Conservation (phyloP, 2,888 invertebrate genomes). For the Zygaena filipendulae region DNA sequence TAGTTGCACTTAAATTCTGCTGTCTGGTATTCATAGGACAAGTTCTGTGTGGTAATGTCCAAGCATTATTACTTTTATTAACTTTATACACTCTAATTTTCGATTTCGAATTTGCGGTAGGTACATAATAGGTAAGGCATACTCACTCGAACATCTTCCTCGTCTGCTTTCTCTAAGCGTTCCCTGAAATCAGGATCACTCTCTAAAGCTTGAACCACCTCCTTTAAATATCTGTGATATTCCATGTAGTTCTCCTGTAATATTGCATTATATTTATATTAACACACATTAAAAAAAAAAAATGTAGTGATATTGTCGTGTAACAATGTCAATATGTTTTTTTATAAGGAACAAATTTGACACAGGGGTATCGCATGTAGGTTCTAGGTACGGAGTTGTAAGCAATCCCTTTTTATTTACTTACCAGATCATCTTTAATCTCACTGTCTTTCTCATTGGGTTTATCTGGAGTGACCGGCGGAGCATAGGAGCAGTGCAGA, state of each 20-base stretch:
- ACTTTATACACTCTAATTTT: too few relatives aligned
- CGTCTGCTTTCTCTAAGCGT: constrained; percentile 83
- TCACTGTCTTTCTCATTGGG: constrained; percentile 51
- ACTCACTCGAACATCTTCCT: constrained; percentile 84
- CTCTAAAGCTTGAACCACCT: constrained; percentile 91
- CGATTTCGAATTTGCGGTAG: too few relatives aligned
- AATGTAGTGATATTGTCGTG: constrained; percentile 1
- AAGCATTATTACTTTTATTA: too few relatives aligned
- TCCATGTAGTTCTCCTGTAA: constrained; percentile 71
- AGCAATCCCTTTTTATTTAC: too few relatives aligned
- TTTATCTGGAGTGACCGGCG: constrained; percentile 67
- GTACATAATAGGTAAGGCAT: too few relatives aligned
- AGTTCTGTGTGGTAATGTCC: too few relatives aligned
- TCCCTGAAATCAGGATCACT: constrained; percentile 86
- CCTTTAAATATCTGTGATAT: constrained; percentile 89
- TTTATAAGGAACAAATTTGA: too few relatives aligned
- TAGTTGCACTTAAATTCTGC: too few relatives aligned
- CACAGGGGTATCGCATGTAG: too few relatives aligned
- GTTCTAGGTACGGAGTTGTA: too few relatives aligned
- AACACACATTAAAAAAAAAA: constrained; percentile 9
- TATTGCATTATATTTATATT: neutral
- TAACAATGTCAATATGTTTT: neutral
- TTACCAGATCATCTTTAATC: constrained; percentile 59
- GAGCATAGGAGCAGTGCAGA: constrained; percentile 53
- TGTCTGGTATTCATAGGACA: too few relatives aligned